Conservation (phyloP, 2,113 vertebrate genomes). For the Callithrix jacchus region DNA sequence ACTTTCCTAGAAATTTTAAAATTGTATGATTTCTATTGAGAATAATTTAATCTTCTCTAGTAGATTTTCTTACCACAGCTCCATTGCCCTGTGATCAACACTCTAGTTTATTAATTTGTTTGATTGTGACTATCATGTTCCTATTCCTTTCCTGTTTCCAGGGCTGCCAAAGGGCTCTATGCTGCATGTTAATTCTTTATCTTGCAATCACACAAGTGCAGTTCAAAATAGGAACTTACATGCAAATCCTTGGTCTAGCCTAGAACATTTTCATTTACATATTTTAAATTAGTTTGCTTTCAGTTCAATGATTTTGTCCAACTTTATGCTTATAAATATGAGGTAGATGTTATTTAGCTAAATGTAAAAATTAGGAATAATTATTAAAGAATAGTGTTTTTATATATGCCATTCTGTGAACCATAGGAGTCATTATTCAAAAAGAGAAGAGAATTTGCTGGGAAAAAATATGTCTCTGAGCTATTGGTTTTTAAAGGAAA, state of each 20-base stretch:
- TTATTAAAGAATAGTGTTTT: slow-evolving; percentile 61
- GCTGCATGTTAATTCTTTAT: slow-evolving; percentile 53
- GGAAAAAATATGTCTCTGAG: slow-evolving; percentile 77
- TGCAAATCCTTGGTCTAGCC: slow-evolving; percentile 26
- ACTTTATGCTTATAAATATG: slow-evolving; percentile 73
- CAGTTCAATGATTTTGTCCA: slow-evolving; percentile 66
- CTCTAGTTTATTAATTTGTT: slow-evolving; percentile 33
- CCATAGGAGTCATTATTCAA: slow-evolving; percentile 65
- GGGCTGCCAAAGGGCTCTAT: not conserved
- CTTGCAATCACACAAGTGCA: slow-evolving; percentile 50
- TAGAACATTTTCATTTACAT: slow-evolving; percentile 61
- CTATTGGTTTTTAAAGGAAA: slow-evolving; percentile 78
- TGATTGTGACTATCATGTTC: not conserved
- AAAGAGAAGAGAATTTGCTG: slow-evolving; percentile 64
- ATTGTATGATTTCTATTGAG: slow-evolving; percentile 19
- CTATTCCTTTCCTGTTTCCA: not conserved
- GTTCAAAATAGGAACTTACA: slow-evolving; percentile 46
- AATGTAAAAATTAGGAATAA: slow-evolving; percentile 73
- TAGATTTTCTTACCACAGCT: not conserved
- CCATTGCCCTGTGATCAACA: not conserved
- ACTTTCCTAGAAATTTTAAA: slow-evolving; percentile 22
- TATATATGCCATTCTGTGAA: slow-evolving; percentile 73
- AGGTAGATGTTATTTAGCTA: slow-evolving; percentile 57
- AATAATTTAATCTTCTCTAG: slow-evolving; percentile 26
- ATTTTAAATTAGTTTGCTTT: slow-evolving; percentile 75